Evolutionary conservation across 2,888 invertebrate species (phyloP), one percentile per base, ranked within the genome.

Genomic region (Dryococelus australis): DNA sequence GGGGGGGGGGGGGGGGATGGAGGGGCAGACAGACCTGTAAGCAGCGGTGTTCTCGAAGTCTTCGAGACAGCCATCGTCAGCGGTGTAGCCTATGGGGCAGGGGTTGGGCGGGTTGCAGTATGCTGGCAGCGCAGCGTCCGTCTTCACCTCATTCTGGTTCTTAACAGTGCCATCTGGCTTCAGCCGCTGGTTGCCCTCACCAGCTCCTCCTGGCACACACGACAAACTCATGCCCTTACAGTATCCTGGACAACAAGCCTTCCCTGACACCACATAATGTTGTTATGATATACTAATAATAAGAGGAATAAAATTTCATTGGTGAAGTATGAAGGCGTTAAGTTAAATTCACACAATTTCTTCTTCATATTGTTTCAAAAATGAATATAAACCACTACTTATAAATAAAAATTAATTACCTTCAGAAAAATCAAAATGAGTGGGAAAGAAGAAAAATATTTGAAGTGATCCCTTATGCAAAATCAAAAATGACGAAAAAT

Each of bases 61-160:
- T 89, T 95, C 96, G 91, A 98, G 95, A 92, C 99, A 99, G 89
- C 98, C 97, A 92, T 98, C 97, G 84, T 96, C 96, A 90, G 95
- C 98, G 89, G 96, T 95, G 91, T 97, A 99, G 89, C 99, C 99
- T 88, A 97, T 95, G 2, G 99, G 99, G 91, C 99, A 99, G 0
- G 99, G 99, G 93, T 99, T 99, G 2, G 99, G 99, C 0, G 99
- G 99, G 92, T 99, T 99, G 92, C 99, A 99, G 93, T 99, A 99
- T 28, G 99, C 99, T 0, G 99, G 99, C 88, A 99, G 94, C 24
- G 97, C 96, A 16, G 97, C 97, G 91, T 99, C 99, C 6, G 97
- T 96, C 93, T 99, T 99, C 85, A 98, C 95, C 92, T 97, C 96
- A 90, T 96, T 95, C 78, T 93, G 93, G 90, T 95, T 96, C 85